Evolutionary conservation across 2,888 invertebrate species (phyloP).

Genomic region (Leptopilina myrica): DNA sequence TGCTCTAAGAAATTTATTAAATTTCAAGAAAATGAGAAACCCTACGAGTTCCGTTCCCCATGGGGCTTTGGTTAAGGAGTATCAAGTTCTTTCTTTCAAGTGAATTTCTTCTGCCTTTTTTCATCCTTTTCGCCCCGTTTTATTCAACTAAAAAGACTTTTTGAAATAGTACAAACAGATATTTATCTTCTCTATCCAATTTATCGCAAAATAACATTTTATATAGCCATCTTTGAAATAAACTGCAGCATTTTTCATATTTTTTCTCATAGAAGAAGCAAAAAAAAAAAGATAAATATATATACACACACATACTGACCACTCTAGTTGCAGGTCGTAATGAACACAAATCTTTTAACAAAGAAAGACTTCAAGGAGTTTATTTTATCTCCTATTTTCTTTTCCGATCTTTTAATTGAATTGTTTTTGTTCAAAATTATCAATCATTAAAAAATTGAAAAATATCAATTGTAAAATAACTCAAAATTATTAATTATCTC

Average conservation of each 20-base stretch:
- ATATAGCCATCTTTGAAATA: not conserved
- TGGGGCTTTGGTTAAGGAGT: constrained; percentile 3
- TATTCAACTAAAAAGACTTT: not conserved
- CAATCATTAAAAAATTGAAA: too few relatives aligned
- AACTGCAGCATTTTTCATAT: not conserved
- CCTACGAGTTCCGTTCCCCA: not conserved
- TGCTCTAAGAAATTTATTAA: not conserved
- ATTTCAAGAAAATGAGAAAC: not conserved
- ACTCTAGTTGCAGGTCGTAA: not conserved
- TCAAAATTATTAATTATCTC: too few relatives aligned
- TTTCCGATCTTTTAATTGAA: too few relatives aligned
- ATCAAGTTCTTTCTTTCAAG: not conserved
- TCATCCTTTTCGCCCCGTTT: not conserved
- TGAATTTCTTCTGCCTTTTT: not conserved
- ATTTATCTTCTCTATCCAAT: constrained; percentile 11
- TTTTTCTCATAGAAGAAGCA: not conserved
- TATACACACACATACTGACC: too few relatives aligned
- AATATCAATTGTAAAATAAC: too few relatives aligned
- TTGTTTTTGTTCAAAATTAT: too few relatives aligned
- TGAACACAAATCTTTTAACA: not conserved
- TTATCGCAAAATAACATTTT: not conserved
- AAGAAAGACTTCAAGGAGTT: not conserved
- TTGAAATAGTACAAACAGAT: not conserved
- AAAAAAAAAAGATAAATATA: too few relatives aligned
- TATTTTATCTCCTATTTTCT: too few relatives aligned